Evolutionary conservation across 2,888 invertebrate species (phyloP), one percentile per base, ranked within the genome.

Genomic region (Beris chalybata): DNA sequence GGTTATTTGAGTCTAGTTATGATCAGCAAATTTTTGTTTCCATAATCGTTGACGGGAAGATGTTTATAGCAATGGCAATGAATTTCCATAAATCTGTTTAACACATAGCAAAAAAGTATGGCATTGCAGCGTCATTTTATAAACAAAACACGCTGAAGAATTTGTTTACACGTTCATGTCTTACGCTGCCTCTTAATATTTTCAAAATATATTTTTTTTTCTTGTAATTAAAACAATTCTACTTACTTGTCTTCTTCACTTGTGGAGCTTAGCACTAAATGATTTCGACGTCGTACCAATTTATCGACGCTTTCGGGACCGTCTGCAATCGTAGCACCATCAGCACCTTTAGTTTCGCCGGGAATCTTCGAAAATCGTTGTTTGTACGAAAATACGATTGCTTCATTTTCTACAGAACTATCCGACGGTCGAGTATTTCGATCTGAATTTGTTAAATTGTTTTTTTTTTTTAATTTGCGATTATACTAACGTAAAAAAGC

Each of bases 311-410:
- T 75, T 54, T 76, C 76, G 13, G 92, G 91, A 64, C 83, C 4
- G 9, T 84, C 83, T 4, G 83, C 82, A 5, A 83, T 45, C 4
- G 56, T n/a, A 66, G 68, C 71, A 5, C 65, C 64, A 64, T 69
- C 69, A 67, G 63, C 63, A 52, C 57, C 61, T 57, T 68, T 65
- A 12, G 65, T 71, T 67, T 79, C 78, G 54, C 78, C 76, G 22
- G 79, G 80, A 54, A 83, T 74, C 73, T 84, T 86, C 0, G 85
- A 85, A 73, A 85, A 87, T 66, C 85, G 82, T 75, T 86, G 85
- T 47, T 83, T 82, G 52, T 84, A 80, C 30, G 84, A 84, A 77
- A 83, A 80, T 1, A 83, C 84, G 9, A 59, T 59, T 6, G 84
- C 81, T 71, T 85, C 86, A 66, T 83, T 81, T 71, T 86, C 86